Evolutionary conservation across 2,113 vertebrate genomes (phyloP), one percentile per base, ranked within the genome.

Genomic region (Crypturellus undulatus): DNA sequence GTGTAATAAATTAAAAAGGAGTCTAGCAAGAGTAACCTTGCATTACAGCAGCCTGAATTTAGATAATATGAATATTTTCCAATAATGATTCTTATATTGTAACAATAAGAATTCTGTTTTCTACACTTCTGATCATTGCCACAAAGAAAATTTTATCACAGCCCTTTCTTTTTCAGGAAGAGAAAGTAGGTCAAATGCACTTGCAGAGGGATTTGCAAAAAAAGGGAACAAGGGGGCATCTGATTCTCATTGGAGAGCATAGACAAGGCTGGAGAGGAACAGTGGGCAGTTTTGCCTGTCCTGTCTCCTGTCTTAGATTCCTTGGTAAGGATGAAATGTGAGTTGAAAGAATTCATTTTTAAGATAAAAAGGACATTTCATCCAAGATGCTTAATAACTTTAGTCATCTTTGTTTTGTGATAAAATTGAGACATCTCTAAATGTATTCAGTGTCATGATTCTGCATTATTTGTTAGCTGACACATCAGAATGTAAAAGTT

Each of bases 221-320:
- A 43, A 75, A 79, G 6, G 9, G 4, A 72, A 51, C 4, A 42
- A 56, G 8, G 4, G 18, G 30, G 64, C 59, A 72, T 15, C 45
- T 2, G 13, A 0, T 25, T 40, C 78, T 25, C 25, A 5, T 3
- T 3, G 1, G n/a, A 47, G 68, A 40, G 4, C 10, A 19, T 18
- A 3, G 15, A 40, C 6, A 54, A 6, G 30, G 8, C 6, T 68
- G n/a, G 36, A 64, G 10, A 10, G 60, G 13, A 9, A 76, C 15
- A 73, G 68, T 70, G 14, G 2, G 2, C 51, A 32, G 45, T 73
- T 92, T 85, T 75, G 3, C 26, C 28, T 2, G 15, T 2, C 2
- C 0, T 59, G 75, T 58, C 28, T 59, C 2, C 0, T 59, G 75
- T 58, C 28, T 59, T 67, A 49, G 8, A 49, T 80, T 47, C 16